Evolutionary conservation across 92 coral and sea anemone species (phyloP), one percentile per base, ranked within the genome.

Genomic region (Hydrozoanthus gracilis): DNA sequence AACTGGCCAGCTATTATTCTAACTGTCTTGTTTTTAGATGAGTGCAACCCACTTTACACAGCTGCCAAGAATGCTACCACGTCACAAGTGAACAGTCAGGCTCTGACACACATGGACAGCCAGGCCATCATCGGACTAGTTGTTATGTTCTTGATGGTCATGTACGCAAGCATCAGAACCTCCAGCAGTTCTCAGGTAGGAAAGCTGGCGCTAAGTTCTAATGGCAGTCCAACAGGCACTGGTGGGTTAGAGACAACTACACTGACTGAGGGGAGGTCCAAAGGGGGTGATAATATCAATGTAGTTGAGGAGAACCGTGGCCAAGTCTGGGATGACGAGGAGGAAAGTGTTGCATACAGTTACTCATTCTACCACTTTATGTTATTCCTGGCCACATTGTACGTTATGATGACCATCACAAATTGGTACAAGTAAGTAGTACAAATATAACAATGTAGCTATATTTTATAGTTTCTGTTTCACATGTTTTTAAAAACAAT

Each of bases 341-440:
- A 80, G 11, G 91, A 86, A 14, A 86, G 87, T 16, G 98, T 94
- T 82, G 96, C 96, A 55, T 94, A 94, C 39, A 94, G 98, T 58
- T 94, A 94, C 82, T 94, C 96, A 39, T 91, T 93, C 61, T 94
- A 93, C 55, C 98, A 93, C 76, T 93, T 94, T 62, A 92, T 94
- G 94, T 71, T 94, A 77, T 88, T 93, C 62, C 51, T 94, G 93
- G 96, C 98, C 8, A 84, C 94, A 1, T 90, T 94, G 16, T 94
- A 94, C 48, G 73, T 94, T 64, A 94, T 94, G 98, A 94, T 94
- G 98, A 94, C 98, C 2, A 66, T 94, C 55, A 94, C 98, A n/a
- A 93, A 94, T 74, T 94, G 98, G 98, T 92, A 92, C 92, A 92
- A 87, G 98, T 94, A 84, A 92, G 98, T 92, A 49, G 2, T 27